Base-by-base conservation (phyloP, 1,140 invertebrate genomes). In the Drosophila repleta region DNA sequence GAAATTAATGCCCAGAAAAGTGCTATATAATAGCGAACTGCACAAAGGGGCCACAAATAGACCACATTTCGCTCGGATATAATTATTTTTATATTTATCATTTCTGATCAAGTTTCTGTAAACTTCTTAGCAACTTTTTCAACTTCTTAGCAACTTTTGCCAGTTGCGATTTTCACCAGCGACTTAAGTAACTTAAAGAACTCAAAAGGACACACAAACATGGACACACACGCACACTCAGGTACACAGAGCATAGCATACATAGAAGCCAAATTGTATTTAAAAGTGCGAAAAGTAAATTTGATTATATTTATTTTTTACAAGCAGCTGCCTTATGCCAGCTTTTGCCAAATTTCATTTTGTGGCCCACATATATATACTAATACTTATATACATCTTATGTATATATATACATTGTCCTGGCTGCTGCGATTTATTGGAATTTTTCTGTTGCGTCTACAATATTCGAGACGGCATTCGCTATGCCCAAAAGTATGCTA, bases 401-500 rank as follows among this genome's bases (percentile, higher is more conserved):
- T 20, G 43, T 5, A 35, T 20, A 57, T 4, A 37, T n/a, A 60
- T 37, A 61, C 10, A 35, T 17, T 8, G 39, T 43, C 39, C 39
- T 15, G 64, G 65, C 80, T 74, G 66, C 72, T 65, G 64, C 63
- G 77, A 78, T 76, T 85, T 85, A 81, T 81, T 68, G 73, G 73
- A 65, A 76, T 82, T 67, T 62, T 56, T 58, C 24, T 62, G 39
- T 60, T 55, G 52, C 60, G 60, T 60, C 60, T 56, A 26, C 55
- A 74, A 69, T 74, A 66, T 76, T 58, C 43, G 57, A 32, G 62
- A 52, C 68, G 64, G 60, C 46, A 39, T 66, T 72, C 17, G 35
- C 37, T 51, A 43, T 60, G 64, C 71, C 66, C 39, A 68, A 76
- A 85, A 82, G 78, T 64, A 75, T 88, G 83, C 79, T 72, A 79